A percentile compares a stretch with the other conserved stretches of the same genome.
Conservation (phyloP, 2,888 invertebrate genomes). For the Thysanoteuthis rhombus region DNA sequence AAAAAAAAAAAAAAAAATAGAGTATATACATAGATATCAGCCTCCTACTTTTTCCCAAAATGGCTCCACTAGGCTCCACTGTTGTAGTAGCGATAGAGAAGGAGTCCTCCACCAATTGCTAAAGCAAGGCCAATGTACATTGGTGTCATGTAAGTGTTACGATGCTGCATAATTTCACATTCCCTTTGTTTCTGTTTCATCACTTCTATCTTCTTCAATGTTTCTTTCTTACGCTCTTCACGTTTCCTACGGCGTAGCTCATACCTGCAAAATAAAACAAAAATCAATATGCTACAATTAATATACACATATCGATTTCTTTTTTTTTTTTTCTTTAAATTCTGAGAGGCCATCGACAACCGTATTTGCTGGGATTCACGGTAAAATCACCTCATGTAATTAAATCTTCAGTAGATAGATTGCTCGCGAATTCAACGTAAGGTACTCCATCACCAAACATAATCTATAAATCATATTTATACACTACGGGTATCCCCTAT, state of each 20-base stretch:
- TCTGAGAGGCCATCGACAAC: no score
- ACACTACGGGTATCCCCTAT: no score
- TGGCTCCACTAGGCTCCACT: not conserved
- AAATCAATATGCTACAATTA: no score
- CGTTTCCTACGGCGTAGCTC: conserved; percentile 53
- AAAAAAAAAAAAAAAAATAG: not conserved
- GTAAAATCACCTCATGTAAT: no score
- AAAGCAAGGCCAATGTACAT: not conserved
- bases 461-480: no score
- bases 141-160: conserved; percentile 13
- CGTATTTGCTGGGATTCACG: no score
- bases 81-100: conserved; percentile 27
- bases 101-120: conserved; percentile 24
- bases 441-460: no score
- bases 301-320: no score
- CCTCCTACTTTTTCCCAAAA: not conserved
- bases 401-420: no score
- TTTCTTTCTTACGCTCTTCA: conserved; percentile 59
- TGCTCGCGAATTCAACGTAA: no score
- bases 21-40: not conserved
- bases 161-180: conserved; percentile 46
- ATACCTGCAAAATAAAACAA: conserved; percentile 39
- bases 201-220: conserved; percentile 54
- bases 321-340: no score
- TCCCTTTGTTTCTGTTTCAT: conserved; percentile 62